Evolutionary conservation across 2,888 invertebrate species (phyloP).

Genomic region (Charanyca ferruginea): DNA sequence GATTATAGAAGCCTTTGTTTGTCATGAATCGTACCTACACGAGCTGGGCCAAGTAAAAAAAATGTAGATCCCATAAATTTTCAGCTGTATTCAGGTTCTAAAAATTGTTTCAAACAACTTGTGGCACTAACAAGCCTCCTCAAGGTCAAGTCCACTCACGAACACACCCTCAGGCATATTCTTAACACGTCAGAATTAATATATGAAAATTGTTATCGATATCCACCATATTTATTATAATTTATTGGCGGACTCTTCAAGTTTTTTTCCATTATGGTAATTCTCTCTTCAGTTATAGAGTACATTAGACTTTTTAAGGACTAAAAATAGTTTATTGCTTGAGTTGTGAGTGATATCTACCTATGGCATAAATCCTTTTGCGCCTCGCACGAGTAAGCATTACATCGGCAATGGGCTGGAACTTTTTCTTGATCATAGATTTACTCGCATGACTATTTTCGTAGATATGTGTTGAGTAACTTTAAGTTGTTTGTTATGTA

Average conservation of each 20-base stretch:
- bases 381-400: conserved; percentile 56
- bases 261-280: conserved; percentile 80
- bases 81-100: neutral
- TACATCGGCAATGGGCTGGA: neutral
- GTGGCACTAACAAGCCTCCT: conserved; percentile 43
- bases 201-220: conserved; percentile 79
- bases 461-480: neutral
- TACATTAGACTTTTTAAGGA: conserved; percentile 61
- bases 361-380: conserved; percentile 62
- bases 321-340: conserved; percentile 51
- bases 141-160: conserved; percentile 57
- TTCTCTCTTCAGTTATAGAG: conserved; percentile 67
- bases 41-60: neutral
- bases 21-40: neutral
- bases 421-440: conserved; percentile 27
- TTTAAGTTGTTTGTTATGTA: neutral
- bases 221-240: conserved; percentile 73
- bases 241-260: conserved; percentile 79
- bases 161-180: conserved; percentile 62
- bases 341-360: conserved; percentile 17
- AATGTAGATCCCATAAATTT: neutral
- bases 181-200: conserved; percentile 74
- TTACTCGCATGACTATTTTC: conserved; percentile 18
- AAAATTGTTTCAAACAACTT: conserved; percentile 18
- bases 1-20: neutral